These are phyloP conservation scores for Desmodus rotundus DNA, from an alignment of 2,113 vertebrate species.

Conservation along the genomic window DNA sequence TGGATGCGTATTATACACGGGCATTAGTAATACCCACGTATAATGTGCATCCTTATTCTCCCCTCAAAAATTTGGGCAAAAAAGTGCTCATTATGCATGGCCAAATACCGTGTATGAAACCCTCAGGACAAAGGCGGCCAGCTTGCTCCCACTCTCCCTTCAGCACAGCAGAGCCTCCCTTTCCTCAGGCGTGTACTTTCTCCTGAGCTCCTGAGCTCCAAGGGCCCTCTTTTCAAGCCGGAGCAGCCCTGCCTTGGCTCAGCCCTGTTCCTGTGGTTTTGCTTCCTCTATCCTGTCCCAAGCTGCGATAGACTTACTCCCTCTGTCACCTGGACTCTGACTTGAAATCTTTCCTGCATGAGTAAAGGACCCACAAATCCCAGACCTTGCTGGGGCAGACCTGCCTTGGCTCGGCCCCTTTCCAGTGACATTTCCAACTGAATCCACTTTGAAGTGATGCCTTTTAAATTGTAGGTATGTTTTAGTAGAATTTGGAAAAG, in stretches of 20 bases:
- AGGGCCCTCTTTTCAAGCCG: background rate
- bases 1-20: too few species aligned
- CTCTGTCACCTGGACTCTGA: background rate
- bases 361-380: background rate
- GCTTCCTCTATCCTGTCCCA: background rate
- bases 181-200: background rate
- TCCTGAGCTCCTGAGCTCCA: background rate
- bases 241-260: background rate
- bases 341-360: background rate
- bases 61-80: too few species aligned
- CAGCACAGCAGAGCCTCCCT: background rate
- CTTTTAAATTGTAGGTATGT: background rate
- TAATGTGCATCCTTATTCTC: too few species aligned
- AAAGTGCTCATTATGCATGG: too few species aligned
- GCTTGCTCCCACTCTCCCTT: background rate
- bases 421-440: background rate
- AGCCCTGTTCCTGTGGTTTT: background rate
- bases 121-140: background rate
- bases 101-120: background rate
- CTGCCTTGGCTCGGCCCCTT: background rate
- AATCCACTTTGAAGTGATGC: background rate
- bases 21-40: too few species aligned
- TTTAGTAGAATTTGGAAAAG: background rate
- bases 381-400: background rate
- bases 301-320: background rate